Evolutionary conservation across 2,113 vertebrate species (phyloP), one percentile per base, ranked within the genome.

Genomic region (Podocnemis expansa): DNA sequence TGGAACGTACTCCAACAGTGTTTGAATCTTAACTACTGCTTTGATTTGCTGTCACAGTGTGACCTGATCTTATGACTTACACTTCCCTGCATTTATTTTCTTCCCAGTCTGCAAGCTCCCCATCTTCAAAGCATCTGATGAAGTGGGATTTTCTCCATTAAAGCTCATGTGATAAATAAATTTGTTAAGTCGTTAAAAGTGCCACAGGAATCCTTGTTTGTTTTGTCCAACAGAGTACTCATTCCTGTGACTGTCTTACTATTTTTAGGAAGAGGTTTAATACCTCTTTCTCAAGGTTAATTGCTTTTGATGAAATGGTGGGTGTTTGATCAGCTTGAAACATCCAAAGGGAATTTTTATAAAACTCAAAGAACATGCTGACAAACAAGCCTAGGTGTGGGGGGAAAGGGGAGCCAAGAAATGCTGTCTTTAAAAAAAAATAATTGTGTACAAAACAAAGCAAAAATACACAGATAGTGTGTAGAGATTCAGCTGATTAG

Each of bases 231-330:
- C 24, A 91, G 75, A 87, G 70, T 84, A 79, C 78, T 0, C 0
- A 75, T 10, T 3, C 75, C 52, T 94, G 41, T 78, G 60, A 67
- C 6, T 45, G 27, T 80, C 11, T 24, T 11, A 29, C 52, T 93
- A 94, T 94, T 93, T 91, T 95, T 88, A 94, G 94, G 90, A 91
- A 84, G 76, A 89, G 47, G 67, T 80, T 85, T 78, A 94, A 94
- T 91, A 6, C 13, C 21, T 73, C 82, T 86, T 87, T 95, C 85
- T 93, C 47, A 55, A 13, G 14, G 19, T n/a, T 25, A 19, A 79
- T 81, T 97, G 87, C 96, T 96, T 95, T 90, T 93, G 89, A 89
- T 88, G 24, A 55, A 67, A 8, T 78, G 83, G 90, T 93, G 94
- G 82, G 21, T 89, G 80, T 56, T 85, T 96, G 96, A 93, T 96